A percentile compares a stretch with the other conserved stretches of the same genome.
These are phyloP conservation scores for Cephus sareptanus DNA, from an alignment of 2,888 invertebrate species.

Conservation along the genomic window DNA sequence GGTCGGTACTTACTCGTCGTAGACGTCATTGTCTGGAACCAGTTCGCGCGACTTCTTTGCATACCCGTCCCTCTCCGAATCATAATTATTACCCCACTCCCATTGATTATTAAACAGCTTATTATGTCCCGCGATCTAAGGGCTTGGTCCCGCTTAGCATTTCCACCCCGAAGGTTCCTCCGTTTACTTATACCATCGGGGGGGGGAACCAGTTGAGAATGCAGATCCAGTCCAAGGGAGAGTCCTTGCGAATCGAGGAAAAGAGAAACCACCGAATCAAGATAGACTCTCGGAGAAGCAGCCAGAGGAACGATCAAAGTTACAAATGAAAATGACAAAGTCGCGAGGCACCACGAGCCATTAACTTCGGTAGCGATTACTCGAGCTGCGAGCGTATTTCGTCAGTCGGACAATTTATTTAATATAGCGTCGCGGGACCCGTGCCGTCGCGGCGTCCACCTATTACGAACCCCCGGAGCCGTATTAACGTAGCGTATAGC, in stretches of 20 bases:
- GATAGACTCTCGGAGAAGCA: neutral
- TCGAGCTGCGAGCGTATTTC: conserved; percentile 25
- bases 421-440: conserved; percentile 36
- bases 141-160: conserved; percentile 3
- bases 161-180: neutral
- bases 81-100: conserved; percentile 60
- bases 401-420: conserved; percentile 47
- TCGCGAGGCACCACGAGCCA: neutral
- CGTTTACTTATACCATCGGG: neutral
- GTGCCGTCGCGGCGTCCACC: conserved; percentile 30
- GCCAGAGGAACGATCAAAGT: neutral
- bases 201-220: neutral
- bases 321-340: neutral
- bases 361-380: neutral
- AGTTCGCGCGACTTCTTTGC: conserved; percentile 61
- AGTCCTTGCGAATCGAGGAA: neutral
- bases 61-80: conserved; percentile 57
- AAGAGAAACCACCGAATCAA: neutral
- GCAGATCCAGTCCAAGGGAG: neutral
- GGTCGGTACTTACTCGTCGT: conserved; percentile 16
- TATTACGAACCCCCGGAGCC: conserved; percentile 25
- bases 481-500: conserved; percentile 25
- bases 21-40: conserved; percentile 63
- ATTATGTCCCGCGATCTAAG: conserved; percentile 15
- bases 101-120: conserved; percentile 65